phyloP scores from a whole-genome alignment of 2,113 vertebrate genomes.

The Morone chrysops region DNA sequence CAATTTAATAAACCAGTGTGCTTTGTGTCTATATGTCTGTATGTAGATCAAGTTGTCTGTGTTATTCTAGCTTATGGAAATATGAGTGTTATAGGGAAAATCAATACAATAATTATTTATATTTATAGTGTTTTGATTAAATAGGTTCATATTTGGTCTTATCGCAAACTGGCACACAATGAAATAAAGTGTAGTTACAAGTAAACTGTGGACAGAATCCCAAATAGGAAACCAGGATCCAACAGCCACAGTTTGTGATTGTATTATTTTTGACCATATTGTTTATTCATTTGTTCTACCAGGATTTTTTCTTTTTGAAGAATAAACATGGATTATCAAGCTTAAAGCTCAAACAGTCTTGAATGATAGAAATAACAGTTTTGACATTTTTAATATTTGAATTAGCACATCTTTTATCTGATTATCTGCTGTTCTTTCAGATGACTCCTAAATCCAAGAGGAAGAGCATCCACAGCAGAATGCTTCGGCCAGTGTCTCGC shows the following conservation, averaged over 20 bases:
- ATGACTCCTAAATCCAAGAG: constrained; percentile 99
- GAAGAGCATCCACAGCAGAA: constrained; percentile 98
- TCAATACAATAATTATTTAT: neutral
- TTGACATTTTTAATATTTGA: neutral
- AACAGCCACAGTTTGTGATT: neutral
- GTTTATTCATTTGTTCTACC: neutral
- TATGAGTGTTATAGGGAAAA: neutral
- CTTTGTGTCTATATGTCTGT: neutral
- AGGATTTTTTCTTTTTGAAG: neutral
- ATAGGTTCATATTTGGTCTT: neutral
- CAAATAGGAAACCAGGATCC: neutral
- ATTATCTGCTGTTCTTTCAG: constrained; percentile 75
- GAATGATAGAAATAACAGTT: neutral
- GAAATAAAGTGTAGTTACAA: neutral
- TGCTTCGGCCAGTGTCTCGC: constrained; percentile 96
- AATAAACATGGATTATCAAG: neutral
- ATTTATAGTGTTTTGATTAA: neutral
- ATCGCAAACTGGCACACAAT: neutral
- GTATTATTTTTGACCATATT: neutral
- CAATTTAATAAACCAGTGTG: neutral
- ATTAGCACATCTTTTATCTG: neutral
- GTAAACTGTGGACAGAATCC: neutral
- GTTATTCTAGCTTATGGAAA: neutral
- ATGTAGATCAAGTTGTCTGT: neutral
- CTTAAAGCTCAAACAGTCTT: neutral